Base-by-base conservation (phyloP, 2,113 vertebrate species). In the Carassius gibelio region DNA sequence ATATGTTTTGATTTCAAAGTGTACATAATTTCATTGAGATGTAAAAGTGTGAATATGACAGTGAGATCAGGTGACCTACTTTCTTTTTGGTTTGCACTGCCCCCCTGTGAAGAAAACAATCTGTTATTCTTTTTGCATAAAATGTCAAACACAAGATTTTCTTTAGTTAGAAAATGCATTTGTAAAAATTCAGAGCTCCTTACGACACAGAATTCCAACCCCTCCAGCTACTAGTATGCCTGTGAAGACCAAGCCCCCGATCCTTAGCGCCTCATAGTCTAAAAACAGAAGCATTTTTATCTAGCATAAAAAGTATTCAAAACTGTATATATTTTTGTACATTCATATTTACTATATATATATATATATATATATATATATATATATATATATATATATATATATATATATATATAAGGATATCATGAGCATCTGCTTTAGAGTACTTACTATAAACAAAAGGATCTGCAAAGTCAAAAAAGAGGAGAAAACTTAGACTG, bases 401-500 rank as follows among this genome's bases (percentile, higher is more conserved):
- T 45, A 45, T 14, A 14, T 50, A 50, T 80, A n/a, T 52, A 7
- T 45, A 50, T 66, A 21, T 34, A n/a, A 26, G n/a, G 19, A 48
- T 50, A 7, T 75, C 72, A 50, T 50, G 45, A 26, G 45, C 19
- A 75, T 50, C 42, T 7, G 42, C 38, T n/a, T 75, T 15, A 30
- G 50, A 62, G 36, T 50, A 94, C 95, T 95, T 91, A 95, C 95
- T 94, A 92, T 95, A 95, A 90, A 89, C 86, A 89, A 95, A 95
- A 59, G 95, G 86, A 89, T 93, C 95, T 95, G 80, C 64, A 85
- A 26, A 81, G 2, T 77, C 50, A 15, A 81, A 11, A 80, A 57
- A 48, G n/a, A 30, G 55, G 45, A 30, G 59, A 26, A 86, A 23
- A 80, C 59, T 69, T n/a, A 68, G 64, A 80, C 30, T 21, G 3